Evolutionary conservation across 1,140 invertebrate species (phyloP), one percentile per base, ranked within the genome.

Genomic region (Nephotettix cincticeps): DNA sequence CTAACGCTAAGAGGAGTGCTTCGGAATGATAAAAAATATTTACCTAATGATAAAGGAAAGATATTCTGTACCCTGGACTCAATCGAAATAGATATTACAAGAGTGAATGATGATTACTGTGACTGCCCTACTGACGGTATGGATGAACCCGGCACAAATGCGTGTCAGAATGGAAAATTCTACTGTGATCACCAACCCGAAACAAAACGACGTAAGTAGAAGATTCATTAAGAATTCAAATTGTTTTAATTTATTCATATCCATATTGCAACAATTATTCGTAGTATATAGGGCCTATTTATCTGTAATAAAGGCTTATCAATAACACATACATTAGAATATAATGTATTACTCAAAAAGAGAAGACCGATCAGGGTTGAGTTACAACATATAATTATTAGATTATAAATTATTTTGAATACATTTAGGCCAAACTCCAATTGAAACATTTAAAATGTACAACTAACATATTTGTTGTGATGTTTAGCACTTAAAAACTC

Each of bases 81-180:
- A n/a, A 75, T 78, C 67, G 73, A 81, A 66, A 80, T 85, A 43
- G 74, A 81, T 21, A 91, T 87, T 82, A 30, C 61, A n/a, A 87
- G 88, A 79, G 84, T 98, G 2, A 98, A 98, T 79, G 96, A 98
- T 83, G 90, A 98, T 81, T 98, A 93, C 78, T 98, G 96, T 84
- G 96, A 98, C 81, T 98, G 96, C 83, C 78, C 81, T 28, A 77
- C 79, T 19, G 92, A 94, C 82, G 93, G 93, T 23, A 91, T 89
- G 71, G 96, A 98, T 81, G 96, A 98, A 81, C 95, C 95, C 28
- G 88, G 94, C 69, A 98, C 95, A 4, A 89, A 89, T 78, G 96
- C 96, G 21, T 98, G 96, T 81, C 79, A 85, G 0, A 90, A 91
- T 82, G 92, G 92, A 1, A 81, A 84, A 17, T 98, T 97, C 82